Base-by-base conservation (phyloP, 2,888 invertebrate genomes). In the Cyclophora albipunctata region DNA sequence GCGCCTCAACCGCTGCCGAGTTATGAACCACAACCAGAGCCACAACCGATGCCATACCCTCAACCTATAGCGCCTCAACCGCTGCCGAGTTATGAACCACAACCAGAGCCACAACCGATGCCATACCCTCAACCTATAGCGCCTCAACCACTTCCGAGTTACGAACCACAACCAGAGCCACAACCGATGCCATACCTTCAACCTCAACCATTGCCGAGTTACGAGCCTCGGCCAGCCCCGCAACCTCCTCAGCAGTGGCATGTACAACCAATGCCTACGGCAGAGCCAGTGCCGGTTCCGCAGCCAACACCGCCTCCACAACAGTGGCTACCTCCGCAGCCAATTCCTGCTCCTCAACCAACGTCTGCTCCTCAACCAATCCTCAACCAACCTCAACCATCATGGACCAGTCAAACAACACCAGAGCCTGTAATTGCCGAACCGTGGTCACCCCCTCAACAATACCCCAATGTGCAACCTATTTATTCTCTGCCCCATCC, bases 51-150 rank as follows among this genome's bases (percentile, higher is more conserved):
- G 20, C 37, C 37, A 37, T 4, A 4, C 4, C 37, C 37, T 2
- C 37, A 37, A 37, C 37, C 37, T 5, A 5, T 37, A 5, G 37
- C 20, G 33, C 40, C 46, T 3, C 51, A 45, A 35, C 47, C 48
- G 6, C 43, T 41, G 7, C 42, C 47, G 7, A 20, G 20, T 20
- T 20, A 20, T 2, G 20, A 40, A 33, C 34, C 52, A 40, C 7
- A 47, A 3, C 48, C 48, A 34, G 20, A 40, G 7, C 34, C 52
- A 40, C 7, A 47, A 3, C 48, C 48, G 34, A 47, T 51, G 20
- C 50, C 7, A 45, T 47, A 33, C 47, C 45, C 34, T 42, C 45
- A 34, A 45, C 53, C 3, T 44, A 45, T 43, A 6, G 43, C 48
- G 3, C 48, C 48, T 33, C 44, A 50, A 45, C 40, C 52, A n/a